Evolutionary conservation across 92 coral and sea anemone genomes (phyloP), one percentile per base, ranked within the genome.

Genomic region (Epizoanthus fatuus): DNA sequence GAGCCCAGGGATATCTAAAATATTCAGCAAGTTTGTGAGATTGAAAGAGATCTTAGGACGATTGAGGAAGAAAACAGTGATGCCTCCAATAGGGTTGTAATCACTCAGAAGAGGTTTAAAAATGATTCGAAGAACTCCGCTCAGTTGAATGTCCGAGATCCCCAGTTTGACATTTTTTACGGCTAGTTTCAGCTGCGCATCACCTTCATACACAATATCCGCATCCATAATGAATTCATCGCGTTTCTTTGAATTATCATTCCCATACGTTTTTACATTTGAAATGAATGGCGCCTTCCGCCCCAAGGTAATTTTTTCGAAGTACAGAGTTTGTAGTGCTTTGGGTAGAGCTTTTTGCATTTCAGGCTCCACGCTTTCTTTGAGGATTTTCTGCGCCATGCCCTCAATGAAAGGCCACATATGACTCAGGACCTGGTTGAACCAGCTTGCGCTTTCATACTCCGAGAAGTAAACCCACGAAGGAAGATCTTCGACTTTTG

Each of bases 391-490:
- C 57, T 88, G 87, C 37, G 91, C 95, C 91, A 94, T 86, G 35
- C 86, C 96, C 42, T 93, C 96, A 8, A 96, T 83, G 60, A 82
- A 92, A 1, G 99, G 98, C 99, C 99, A 96, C 95, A 93, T 88
- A 65, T 86, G 94, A 17, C 71, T 80, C 3, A 96, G 90, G 14
- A 94, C 87, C 45, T 90, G 75, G 76, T 96, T 96, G 70, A 96
- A 74, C 99, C 99, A 96, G 45, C 70, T 53, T 0, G 94, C 95
- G 19, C 88, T 94, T 68, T 96, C 99, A n/a, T 77, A 83, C 40
- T 92, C 94, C 20, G 94, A 86, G 58, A 89, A 86, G 56, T 87
- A 89, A 10, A 88, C 92, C 93, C 94, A 93, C 3, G 97, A 91
- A 20, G 93, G 93, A 65, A 91, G 69, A 32, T 88, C 67, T 73